Percentiles rank a stretch among this genome's conserved stretches.
Evolutionary conservation across 2,888 invertebrate genomes (phyloP).

Genomic region (Malacosoma neustria): DNA sequence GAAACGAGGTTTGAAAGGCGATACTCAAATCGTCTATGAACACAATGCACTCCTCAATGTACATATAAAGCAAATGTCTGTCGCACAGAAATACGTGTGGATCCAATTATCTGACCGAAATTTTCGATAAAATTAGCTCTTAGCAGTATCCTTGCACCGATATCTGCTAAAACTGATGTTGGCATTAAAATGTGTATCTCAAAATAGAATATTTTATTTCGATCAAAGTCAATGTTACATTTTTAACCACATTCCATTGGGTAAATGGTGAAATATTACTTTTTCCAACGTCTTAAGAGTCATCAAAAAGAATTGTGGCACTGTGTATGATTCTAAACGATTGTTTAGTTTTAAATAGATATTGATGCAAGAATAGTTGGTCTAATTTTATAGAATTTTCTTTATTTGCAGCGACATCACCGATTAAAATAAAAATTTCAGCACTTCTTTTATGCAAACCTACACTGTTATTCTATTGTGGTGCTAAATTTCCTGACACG

Average conservation of each 20-base stretch:
- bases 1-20: slow-evolving; percentile 86
- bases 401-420: slow-evolving; percentile 30
- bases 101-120: slow-evolving; percentile 28
- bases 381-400: slow-evolving; percentile 16
- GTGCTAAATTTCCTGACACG: not conserved
- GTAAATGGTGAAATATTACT: no score
- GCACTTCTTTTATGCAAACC: slow-evolving; percentile 35
- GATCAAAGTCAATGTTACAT: not conserved
- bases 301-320: not conserved
- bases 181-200: not conserved
- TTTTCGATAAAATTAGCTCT: slow-evolving; percentile 29
- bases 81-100: slow-evolving; percentile 40
- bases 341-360: slow-evolving; percentile 10
- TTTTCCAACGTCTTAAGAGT: not conserved
- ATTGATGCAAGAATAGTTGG: slow-evolving; percentile 14
- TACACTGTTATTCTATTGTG: not conserved
- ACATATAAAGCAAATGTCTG: slow-evolving; percentile 50
- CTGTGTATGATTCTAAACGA: not conserved
- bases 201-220: not conserved
- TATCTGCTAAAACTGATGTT: slow-evolving; percentile 12
- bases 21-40: slow-evolving; percentile 31
- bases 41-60: slow-evolving; percentile 64
- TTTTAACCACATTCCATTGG: no score
- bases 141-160: slow-evolving; percentile 22
- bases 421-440: slow-evolving; percentile 38